Evolutionary conservation across 2,797 vertebrate species (phyloP).

Genomic region (Molothrus aeneus): DNA sequence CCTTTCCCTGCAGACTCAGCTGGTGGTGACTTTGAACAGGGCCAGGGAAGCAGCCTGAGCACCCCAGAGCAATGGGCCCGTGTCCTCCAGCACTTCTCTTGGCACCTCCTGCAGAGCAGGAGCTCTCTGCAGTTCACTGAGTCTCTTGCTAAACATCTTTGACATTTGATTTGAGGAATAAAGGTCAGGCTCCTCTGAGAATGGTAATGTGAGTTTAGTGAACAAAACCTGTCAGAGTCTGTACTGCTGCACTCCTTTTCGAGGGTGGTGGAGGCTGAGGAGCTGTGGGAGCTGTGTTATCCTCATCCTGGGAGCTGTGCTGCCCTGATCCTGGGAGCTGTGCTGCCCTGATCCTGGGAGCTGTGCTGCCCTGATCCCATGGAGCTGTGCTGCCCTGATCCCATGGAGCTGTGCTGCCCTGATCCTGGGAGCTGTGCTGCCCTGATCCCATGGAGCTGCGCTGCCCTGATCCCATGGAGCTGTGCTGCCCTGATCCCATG

Average conservation of each 20-base stretch:
- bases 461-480: too few relatives aligned
- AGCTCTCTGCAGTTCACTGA: neutral
- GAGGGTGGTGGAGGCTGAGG: neutral
- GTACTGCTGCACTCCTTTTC: neutral
- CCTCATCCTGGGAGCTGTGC: too few relatives aligned
- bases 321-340: too few relatives aligned
- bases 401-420: too few relatives aligned
- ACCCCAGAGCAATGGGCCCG: rapidly evolving
- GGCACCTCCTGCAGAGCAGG: neutral
- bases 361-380: too few relatives aligned
- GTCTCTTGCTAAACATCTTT: neutral
- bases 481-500: too few relatives aligned
- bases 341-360: too few relatives aligned
- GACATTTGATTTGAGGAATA: constrained; percentile 52
- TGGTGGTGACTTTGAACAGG: neutral
- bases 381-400: too few relatives aligned
- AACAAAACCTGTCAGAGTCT: neutral
- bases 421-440: too few relatives aligned
- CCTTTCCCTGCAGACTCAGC: neutral
- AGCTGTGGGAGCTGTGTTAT: neutral
- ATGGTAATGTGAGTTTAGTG: neutral
- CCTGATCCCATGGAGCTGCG: too few relatives aligned
- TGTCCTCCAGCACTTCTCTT: neutral
- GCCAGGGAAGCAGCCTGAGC: neutral
- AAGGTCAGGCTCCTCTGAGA: constrained; percentile 22